phyloP scores from a whole-genome alignment of 2,888 invertebrate genomes.

The Acanthacorydalis orientalis region DNA sequence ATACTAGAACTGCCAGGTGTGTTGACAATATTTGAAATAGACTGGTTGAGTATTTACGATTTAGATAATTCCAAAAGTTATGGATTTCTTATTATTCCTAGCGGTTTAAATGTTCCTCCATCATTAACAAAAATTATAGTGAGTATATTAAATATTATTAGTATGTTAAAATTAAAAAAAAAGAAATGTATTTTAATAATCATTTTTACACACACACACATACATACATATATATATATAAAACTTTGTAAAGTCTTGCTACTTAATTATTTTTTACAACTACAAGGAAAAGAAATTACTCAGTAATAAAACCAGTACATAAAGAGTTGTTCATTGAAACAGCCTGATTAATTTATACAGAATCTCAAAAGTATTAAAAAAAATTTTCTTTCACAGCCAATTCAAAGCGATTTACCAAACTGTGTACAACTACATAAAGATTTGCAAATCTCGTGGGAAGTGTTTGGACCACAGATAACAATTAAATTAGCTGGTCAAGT shows the following conservation, averaged over 20 bases:
- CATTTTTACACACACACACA: no score
- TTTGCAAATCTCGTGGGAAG: slow-evolving; percentile 75
- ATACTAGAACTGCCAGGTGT: slow-evolving; percentile 64
- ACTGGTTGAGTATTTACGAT: slow-evolving; percentile 75
- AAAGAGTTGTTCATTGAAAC: no score
- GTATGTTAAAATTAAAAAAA: no score
- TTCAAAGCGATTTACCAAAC: slow-evolving; percentile 54
- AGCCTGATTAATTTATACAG: no score
- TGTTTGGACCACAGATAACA: slow-evolving; percentile 77
- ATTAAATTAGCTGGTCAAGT: slow-evolving; percentile 68
- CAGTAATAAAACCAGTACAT: no score
- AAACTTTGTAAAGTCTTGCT: no score
- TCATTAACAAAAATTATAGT: slow-evolving; percentile 47
- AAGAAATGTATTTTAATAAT: no score
- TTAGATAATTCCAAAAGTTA: slow-evolving; percentile 45
- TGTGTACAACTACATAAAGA: slow-evolving; percentile 75
- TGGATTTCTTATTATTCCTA: slow-evolving; percentile 61
- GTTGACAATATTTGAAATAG: slow-evolving; percentile 60
- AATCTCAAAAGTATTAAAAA: not conserved
- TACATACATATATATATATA: no score
- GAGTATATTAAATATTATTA: slow-evolving; percentile 11
- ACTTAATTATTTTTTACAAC: no score
- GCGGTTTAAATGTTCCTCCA: slow-evolving; percentile 73
- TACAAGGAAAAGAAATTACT: no score
- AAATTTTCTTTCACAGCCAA: slow-evolving; percentile 23